Conservation (phyloP, 2,113 vertebrate species). For the Galeopterus variegatus region DNA sequence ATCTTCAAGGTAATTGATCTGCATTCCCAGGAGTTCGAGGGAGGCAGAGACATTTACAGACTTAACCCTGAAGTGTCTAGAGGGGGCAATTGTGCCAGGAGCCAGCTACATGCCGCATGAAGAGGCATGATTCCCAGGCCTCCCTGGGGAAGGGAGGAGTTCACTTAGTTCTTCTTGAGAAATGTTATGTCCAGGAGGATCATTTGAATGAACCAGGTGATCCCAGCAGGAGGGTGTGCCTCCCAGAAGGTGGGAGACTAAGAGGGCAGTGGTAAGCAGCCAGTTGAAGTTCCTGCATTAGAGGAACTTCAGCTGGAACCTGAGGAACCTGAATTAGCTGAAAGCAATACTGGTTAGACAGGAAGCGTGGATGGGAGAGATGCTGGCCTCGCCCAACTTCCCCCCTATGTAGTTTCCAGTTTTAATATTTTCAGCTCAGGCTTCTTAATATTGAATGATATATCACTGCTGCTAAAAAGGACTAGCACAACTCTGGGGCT, state of each 20-base stretch:
- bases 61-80: not conserved
- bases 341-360: not conserved
- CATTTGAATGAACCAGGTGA: not conserved
- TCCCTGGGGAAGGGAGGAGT: not conserved
- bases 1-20: not conserved
- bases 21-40: not conserved
- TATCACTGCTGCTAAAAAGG: not conserved
- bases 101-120: not conserved
- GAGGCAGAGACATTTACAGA: not conserved
- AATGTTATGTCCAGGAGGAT: not conserved
- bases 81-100: not conserved
- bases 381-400: not conserved
- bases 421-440: not conserved
- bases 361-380: not conserved
- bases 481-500: not conserved
- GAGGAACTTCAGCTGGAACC: not conserved
- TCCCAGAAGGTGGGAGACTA: not conserved
- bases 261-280: not conserved
- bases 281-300: not conserved
- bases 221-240: not conserved
- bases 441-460: not conserved
- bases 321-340: not conserved
- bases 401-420: not conserved
- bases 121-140: not conserved
- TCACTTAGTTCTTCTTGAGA: conserved; percentile 5